These are phyloP conservation scores for Lates calcarifer DNA, from an alignment of 2,113 vertebrate genomes.

Conservation along the genomic window DNA sequence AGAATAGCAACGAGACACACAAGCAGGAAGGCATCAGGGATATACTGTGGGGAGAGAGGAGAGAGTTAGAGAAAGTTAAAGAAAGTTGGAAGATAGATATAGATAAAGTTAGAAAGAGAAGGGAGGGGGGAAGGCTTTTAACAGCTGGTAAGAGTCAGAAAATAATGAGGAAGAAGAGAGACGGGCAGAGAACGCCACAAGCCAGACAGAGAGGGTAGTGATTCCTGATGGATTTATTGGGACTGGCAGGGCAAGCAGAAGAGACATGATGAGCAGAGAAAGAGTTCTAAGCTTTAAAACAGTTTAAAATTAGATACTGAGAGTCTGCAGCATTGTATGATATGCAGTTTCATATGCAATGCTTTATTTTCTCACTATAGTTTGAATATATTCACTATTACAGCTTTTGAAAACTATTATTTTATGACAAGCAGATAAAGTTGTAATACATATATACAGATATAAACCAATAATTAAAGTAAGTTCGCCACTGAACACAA, in stretches of 20 bases:
- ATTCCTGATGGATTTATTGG: conserved; percentile 48
- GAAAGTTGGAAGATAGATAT: too few species aligned
- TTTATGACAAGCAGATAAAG: neutral
- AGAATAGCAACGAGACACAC: conserved; percentile 29
- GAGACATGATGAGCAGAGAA: neutral
- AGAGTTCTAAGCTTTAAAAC: neutral
- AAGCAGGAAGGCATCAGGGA: neutral
- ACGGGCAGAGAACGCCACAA: conserved; percentile 31
- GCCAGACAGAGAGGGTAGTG: neutral
- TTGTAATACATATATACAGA: neutral
- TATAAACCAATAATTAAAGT: neutral
- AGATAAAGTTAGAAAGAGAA: conserved; percentile 16
- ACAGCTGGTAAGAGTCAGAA: conserved; percentile 49
- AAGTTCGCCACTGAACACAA: neutral
- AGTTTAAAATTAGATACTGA: conserved; percentile 5
- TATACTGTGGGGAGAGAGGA: neutral
- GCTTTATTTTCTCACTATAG: conserved; percentile 2
- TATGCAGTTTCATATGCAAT: neutral
- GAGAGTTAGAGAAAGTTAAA: conserved; percentile 18
- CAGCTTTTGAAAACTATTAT: neutral
- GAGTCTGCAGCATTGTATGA: neutral
- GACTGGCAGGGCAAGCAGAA: conserved; percentile 6
- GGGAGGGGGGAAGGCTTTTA: conserved; percentile 7
- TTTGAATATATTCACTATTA: neutral
- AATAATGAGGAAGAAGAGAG: conserved; percentile 56